These are phyloP conservation scores for Mesembrinibis cayennensis DNA, from an alignment of 2,113 vertebrate genomes.

Conservation along the genomic window DNA sequence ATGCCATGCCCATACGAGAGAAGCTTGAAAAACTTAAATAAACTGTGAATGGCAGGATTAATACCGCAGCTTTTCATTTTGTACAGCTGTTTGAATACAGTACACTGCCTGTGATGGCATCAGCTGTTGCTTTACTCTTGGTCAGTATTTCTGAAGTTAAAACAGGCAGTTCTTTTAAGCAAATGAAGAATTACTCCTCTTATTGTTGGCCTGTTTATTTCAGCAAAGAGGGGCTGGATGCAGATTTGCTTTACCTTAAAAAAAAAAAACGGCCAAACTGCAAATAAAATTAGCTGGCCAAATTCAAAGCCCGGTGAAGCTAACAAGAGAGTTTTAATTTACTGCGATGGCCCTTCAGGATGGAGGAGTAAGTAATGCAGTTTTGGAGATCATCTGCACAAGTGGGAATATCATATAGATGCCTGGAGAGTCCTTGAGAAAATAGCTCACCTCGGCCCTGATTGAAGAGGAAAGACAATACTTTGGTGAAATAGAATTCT, in stretches of 20 bases:
- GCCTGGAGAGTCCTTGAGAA: conserved; percentile 49
- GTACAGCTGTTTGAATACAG: conserved; percentile 63
- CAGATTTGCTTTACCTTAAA: background rate
- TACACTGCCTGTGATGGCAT: conserved; percentile 44
- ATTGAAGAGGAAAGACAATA: conserved; percentile 54
- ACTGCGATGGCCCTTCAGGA: background rate
- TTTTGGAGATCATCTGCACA: conserved; percentile 19
- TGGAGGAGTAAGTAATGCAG: background rate
- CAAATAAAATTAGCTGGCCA: background rate
- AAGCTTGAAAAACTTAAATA: conserved; percentile 60
- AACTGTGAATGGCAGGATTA: conserved; percentile 60
- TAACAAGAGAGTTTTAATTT: conserved; percentile 14
- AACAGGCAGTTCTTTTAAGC: conserved; percentile 30
- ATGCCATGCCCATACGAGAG: conserved; percentile 57
- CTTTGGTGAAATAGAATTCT: conserved; percentile 38
- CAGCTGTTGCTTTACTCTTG: conserved; percentile 26
- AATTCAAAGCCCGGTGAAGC: background rate
- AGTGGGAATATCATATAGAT: conserved; percentile 46
- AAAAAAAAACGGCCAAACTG: background rate
- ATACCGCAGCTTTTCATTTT: conserved; percentile 40
- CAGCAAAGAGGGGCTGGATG: background rate
- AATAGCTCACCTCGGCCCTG: conserved; percentile 19
- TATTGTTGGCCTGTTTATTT: conserved; percentile 18
- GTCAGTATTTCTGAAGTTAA: conserved; percentile 9
- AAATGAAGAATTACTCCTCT: background rate